phyloP scores from a whole-genome alignment of 2,797 vertebrate genomes.

The Falco peregrinus region DNA sequence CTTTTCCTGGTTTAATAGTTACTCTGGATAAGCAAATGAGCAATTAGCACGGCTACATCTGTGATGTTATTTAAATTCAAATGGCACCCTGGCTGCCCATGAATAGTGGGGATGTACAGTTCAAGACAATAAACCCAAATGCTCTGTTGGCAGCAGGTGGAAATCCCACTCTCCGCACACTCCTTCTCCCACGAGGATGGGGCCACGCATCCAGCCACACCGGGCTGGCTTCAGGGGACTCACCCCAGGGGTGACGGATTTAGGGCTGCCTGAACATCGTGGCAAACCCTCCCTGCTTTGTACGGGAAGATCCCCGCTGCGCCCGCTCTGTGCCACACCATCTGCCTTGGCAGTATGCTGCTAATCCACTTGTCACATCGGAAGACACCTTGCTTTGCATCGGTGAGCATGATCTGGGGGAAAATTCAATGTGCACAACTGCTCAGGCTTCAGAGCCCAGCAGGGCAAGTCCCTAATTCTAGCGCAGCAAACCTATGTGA shows the following conservation, averaged over 20 bases:
- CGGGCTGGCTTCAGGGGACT: neutral
- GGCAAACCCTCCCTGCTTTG: neutral
- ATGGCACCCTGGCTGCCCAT: neutral
- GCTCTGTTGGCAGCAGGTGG: neutral
- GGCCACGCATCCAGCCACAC: rapidly evolving
- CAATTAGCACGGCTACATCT: constrained; percentile 20
- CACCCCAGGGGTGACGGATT: neutral
- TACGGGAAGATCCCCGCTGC: neutral
- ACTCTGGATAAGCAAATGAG: constrained; percentile 4
- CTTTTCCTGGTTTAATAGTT: neutral
- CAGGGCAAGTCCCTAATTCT: neutral
- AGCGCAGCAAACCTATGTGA: rapidly evolving
- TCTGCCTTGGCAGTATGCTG: neutral
- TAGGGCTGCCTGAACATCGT: neutral
- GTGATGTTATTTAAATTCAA: constrained; percentile 9
- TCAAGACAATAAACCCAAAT: neutral
- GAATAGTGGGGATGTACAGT: neutral
- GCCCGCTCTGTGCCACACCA: neutral
- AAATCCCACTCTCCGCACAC: rapidly evolving
- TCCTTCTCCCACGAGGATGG: neutral
- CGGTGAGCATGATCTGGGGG: neutral
- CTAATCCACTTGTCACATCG: rapidly evolving
- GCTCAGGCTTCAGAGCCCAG: neutral
- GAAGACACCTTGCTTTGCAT: neutral
- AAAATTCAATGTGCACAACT: rapidly evolving